Conservation (phyloP, 2,113 vertebrate species). For the Pollachius pollachius region DNA sequence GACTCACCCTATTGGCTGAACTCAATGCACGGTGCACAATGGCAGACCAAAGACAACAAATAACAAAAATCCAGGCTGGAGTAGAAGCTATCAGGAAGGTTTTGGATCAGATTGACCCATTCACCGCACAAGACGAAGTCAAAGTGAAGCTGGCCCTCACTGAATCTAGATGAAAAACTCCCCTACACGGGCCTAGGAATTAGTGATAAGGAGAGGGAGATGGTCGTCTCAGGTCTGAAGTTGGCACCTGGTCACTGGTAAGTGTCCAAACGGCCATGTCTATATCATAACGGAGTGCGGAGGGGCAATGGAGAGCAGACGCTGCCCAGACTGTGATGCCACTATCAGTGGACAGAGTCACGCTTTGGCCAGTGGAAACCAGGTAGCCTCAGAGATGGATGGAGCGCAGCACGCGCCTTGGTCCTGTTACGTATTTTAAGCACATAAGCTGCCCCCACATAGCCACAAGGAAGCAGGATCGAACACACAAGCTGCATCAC, state of each 20-base stretch:
- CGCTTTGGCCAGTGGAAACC: slow-evolving; percentile 69
- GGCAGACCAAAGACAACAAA: background rate
- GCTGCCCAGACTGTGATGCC: slow-evolving; percentile 80
- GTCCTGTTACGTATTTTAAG: too few species aligned
- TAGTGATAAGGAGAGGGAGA: slow-evolving; percentile 78
- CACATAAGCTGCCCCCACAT: too few species aligned
- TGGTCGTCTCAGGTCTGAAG: slow-evolving; percentile 79
- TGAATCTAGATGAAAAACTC: slow-evolving; percentile 59
- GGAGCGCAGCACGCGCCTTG: slow-evolving; percentile 81
- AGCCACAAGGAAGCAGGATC: too few species aligned
- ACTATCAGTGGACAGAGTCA: slow-evolving; percentile 78
- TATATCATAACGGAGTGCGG: slow-evolving; percentile 84
- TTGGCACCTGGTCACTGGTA: slow-evolving; percentile 83
- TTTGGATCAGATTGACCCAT: slow-evolving; percentile 73
- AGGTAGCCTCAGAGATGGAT: slow-evolving; percentile 86
- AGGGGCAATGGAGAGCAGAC: slow-evolving; percentile 74
- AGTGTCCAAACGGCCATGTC: slow-evolving; percentile 86
- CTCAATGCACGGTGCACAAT: slow-evolving; percentile 70
- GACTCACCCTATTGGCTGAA: slow-evolving; percentile 73
- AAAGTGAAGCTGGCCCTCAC: slow-evolving; percentile 63
- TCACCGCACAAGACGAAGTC: slow-evolving; percentile 72
- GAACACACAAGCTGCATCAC: too few species aligned
- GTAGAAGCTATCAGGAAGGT: slow-evolving; percentile 46
- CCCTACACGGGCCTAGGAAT: slow-evolving; percentile 75
- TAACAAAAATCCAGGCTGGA: slow-evolving; percentile 13